phyloP scores from a whole-genome alignment of 2,113 vertebrate species.

The Bubo blakistoni region DNA sequence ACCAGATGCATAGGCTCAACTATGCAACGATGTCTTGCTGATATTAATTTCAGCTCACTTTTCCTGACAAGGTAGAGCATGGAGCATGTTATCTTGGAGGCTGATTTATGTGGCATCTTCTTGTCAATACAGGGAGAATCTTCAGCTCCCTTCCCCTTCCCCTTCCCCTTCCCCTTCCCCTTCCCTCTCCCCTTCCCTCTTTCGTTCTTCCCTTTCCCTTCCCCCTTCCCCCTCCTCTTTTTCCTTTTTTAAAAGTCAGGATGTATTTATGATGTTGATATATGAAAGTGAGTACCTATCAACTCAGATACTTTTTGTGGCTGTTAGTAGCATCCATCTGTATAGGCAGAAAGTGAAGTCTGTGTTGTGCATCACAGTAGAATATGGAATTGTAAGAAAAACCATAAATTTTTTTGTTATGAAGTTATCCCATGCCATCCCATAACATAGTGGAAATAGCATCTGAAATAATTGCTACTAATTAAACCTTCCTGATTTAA shows the following conservation, averaged over 20 bases:
- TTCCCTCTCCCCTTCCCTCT: neutral
- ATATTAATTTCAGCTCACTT: neutral
- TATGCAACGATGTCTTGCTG: neutral
- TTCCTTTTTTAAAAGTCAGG: no score
- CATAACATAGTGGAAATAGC: neutral
- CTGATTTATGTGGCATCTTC: neutral
- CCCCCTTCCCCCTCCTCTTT: neutral
- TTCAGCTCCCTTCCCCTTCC: neutral
- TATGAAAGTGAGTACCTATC: neutral
- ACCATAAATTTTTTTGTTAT: neutral
- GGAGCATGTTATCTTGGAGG: neutral
- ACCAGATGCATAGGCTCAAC: neutral
- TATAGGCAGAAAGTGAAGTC: neutral
- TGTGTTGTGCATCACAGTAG: neutral
- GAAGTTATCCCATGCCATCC: neutral
- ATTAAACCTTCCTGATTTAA: slow-evolving; percentile 9
- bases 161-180: no score
- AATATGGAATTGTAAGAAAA: neutral
- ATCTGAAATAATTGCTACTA: slow-evolving; percentile 12
- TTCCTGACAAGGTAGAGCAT: neutral
- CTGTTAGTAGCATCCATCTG: neutral
- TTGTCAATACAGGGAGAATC: neutral
- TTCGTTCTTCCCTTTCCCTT: neutral
- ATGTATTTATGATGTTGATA: neutral
- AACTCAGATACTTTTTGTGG: neutral